Evolutionary conservation across 2,797 vertebrate species (phyloP).

Genomic region (Sebastiscus tertius): DNA sequence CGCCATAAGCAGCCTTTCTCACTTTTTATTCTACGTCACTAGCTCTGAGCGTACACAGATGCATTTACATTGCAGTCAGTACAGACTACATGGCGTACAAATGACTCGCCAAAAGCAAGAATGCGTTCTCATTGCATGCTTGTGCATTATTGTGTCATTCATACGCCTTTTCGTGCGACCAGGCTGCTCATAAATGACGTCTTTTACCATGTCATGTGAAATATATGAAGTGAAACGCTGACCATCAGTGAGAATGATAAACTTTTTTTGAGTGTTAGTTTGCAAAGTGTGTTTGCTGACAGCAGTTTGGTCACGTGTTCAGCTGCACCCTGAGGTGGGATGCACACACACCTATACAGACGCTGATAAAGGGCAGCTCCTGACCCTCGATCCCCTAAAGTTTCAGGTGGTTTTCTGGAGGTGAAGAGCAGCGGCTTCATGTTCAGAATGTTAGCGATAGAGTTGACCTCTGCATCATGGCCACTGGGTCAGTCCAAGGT

Average conservation of each 20-base stretch:
- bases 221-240: neutral
- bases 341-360: neutral
- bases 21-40: no score
- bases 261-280: neutral
- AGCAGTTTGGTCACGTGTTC: neutral
- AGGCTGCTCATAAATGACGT: neutral
- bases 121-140: neutral
- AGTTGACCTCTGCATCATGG: constrained; percentile 26
- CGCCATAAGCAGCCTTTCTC: no score
- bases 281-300: neutral
- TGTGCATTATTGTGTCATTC: neutral
- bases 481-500: constrained; percentile 52
- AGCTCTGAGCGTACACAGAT: no score
- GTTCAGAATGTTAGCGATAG: constrained; percentile 10
- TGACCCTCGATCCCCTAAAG: constrained; percentile 35
- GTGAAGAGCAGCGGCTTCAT: constrained; percentile 17
- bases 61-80: no score
- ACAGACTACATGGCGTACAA: no score
- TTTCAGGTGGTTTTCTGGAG: constrained; percentile 3
- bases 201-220: neutral
- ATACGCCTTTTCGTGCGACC: neutral
- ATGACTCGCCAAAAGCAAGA: no score
- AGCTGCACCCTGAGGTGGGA: constrained; percentile 28
- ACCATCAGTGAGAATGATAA: neutral
- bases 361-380: constrained; percentile 53